Conservation (phyloP, 2,797 vertebrate genomes). For the Passerculus sandwichensis region DNA sequence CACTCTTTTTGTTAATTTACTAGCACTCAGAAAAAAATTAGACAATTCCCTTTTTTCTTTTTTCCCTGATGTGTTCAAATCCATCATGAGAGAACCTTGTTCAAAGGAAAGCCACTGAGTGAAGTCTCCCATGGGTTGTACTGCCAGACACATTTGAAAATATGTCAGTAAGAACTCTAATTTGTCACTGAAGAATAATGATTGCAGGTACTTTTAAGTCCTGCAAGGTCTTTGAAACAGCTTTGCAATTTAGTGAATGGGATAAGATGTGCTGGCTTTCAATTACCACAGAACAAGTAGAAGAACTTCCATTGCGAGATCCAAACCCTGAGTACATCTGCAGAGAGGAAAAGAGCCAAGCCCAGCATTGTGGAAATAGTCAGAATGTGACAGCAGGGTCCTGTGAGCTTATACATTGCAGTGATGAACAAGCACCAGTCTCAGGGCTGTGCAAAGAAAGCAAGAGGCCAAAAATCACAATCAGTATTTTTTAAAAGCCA, state of each 20-base stretch:
- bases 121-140: not conserved
- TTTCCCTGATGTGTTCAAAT: not conserved
- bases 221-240: not conserved
- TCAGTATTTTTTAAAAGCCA: not conserved
- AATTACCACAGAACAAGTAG: not conserved
- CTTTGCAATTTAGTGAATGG: not conserved
- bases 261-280: not conserved
- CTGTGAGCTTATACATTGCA: not conserved
- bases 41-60: not conserved
- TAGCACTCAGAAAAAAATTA: not conserved
- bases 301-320: not conserved
- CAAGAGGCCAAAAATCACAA: not conserved
- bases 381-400: not conserved
- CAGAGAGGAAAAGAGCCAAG: not conserved
- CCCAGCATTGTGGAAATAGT: not conserved
- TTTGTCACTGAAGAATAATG: not conserved
- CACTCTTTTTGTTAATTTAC: not conserved
- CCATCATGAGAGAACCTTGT: not conserved
- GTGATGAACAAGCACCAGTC: not conserved
- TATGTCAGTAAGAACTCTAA: not conserved
- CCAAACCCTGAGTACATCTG: not conserved
- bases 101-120: not conserved
- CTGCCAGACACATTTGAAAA: not conserved
- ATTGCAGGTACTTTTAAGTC: not conserved
- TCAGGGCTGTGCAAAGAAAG: not conserved